Evolutionary conservation across 2,113 vertebrate genomes (phyloP).

Genomic region (Cariama cristata): DNA sequence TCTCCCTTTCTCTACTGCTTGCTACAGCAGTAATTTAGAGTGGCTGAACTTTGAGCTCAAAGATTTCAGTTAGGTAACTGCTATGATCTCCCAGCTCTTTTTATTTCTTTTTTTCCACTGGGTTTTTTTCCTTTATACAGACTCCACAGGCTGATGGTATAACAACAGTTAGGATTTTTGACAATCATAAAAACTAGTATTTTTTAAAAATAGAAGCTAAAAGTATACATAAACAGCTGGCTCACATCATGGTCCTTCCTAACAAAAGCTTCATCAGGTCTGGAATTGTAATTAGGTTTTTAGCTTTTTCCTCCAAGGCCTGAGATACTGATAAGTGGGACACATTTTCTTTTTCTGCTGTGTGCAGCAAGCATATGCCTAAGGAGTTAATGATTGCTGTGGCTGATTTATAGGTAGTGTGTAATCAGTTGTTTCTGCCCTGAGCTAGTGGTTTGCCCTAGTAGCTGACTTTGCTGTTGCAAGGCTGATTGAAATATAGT

Average conservation of each 20-base stretch:
- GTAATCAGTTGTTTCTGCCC: neutral
- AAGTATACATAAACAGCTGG: neutral
- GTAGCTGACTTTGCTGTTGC: neutral
- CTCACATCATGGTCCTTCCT: neutral
- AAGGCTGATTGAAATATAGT: neutral
- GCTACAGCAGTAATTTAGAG: neutral
- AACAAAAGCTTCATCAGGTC: neutral
- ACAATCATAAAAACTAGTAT: neutral
- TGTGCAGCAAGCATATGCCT: neutral
- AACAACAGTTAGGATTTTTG: neutral
- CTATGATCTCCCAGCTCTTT: neutral
- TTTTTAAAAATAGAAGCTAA: neutral
- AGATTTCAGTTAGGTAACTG: neutral
- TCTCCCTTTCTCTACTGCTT: neutral
- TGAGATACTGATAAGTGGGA: neutral
- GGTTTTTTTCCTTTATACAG: neutral
- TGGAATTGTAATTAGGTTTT: neutral
- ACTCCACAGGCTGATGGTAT: neutral
- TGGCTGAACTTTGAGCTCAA: neutral
- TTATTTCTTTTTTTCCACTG: fast-evolving
- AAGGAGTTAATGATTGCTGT: slow-evolving; percentile 40
- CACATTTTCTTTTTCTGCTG: neutral
- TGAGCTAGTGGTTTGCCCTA: neutral
- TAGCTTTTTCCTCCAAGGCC: neutral
- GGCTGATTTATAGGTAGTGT: neutral